phyloP scores from a whole-genome alignment of 2,113 vertebrate species.

The Hiodon tergisus region DNA sequence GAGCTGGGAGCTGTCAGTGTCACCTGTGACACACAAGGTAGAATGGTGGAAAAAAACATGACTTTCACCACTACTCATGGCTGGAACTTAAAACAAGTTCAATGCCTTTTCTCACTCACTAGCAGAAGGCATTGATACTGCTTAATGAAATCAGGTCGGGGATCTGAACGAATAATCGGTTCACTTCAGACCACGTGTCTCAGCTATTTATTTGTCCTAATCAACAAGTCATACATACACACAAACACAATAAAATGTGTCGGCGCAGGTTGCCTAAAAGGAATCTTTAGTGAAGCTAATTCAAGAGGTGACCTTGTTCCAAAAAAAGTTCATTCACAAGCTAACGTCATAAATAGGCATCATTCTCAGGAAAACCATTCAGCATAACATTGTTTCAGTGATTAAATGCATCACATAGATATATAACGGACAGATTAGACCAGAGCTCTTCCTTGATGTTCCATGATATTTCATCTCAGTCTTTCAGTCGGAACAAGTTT shows the following conservation, averaged over 20 bases:
- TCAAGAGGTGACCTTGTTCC: too few species aligned
- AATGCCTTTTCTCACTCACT: not conserved
- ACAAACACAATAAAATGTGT: too few species aligned
- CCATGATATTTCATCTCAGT: not conserved
- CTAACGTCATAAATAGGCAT: too few species aligned
- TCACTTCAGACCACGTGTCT: not conserved
- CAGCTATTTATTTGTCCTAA: not conserved
- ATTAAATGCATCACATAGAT: not conserved
- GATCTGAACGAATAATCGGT: too few species aligned
- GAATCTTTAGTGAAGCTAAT: too few species aligned
- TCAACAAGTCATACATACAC: not conserved
- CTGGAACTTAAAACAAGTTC: not conserved
- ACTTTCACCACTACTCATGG: conserved; percentile 1
- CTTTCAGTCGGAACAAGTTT: not conserved
- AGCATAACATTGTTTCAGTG: not conserved
- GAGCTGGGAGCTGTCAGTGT: conserved; percentile 30
- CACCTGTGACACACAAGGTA: conserved; percentile 31
- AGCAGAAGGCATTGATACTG: not conserved
- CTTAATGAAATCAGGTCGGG: too few species aligned
- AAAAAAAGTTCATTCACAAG: too few species aligned
- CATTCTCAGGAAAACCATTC: too few species aligned
- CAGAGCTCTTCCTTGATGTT: not conserved
- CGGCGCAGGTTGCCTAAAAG: too few species aligned
- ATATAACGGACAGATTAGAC: not conserved
- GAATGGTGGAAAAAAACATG: conserved; percentile 33